Base-by-base conservation (phyloP, 2,113 vertebrate species). In the Jacana jacana region DNA sequence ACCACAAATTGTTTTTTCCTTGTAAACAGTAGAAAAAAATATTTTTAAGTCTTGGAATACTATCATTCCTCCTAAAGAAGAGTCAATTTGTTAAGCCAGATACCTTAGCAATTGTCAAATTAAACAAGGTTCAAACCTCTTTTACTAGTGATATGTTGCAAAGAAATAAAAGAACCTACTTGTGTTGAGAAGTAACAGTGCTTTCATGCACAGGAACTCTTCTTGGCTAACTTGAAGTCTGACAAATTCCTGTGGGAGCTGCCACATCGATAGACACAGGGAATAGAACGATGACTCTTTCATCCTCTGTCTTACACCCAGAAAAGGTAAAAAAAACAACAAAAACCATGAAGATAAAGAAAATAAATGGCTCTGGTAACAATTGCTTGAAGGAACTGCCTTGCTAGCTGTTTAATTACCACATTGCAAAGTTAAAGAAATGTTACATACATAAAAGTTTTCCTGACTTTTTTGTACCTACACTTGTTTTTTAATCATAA, bases 141-240 rank as follows among this genome's bases (percentile, higher is more conserved):
- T 91, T 75, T 65, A 65, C 44, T 24, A 85, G 58, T 20, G 60
- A 31, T 68, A 44, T 2, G 35, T 63, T 81, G 42, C 68, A 57
- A 57, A 90, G 64, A 55, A 81, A 61, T n/a, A 49, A 63, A 84
- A 95, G 60, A 78, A 79, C 98, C 97, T 98, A 99, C 99, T 99
- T 96, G 99, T 99, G 96, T 98, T 99, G 80, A 99, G 99, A 49
- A 99, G 98, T 49, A 99, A 98, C 89, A 99, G 97, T 66, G 99
- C 99, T 98, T 99, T 99, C 99, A 99, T 99, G 97, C 99, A 99
- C 11, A 99, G 98, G 86, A 99, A 99, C 93, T 99, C 99, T 92
- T 99, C 99, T 4, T 98, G 98, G 92, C 98, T 98, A 49, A 99
- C 98, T 97, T 99, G 99, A 61, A 99, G 98, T 89, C 99, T 99